Evolutionary conservation across 2,797 vertebrate species (phyloP).

Genomic region (Spheniscus humboldti): DNA sequence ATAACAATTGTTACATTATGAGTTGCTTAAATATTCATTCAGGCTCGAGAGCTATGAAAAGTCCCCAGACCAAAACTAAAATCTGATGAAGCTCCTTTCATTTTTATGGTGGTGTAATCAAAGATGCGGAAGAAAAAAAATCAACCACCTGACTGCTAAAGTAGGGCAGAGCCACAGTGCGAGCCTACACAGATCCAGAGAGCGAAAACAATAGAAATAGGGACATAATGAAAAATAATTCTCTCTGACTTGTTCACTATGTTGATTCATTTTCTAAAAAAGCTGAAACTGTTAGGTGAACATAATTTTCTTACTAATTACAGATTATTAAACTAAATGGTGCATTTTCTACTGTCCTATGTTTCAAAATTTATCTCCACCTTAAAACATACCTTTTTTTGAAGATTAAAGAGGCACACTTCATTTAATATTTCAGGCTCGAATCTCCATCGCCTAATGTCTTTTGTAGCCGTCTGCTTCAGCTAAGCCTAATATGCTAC

Average conservation of each 20-base stretch:
- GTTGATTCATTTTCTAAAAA: background rate
- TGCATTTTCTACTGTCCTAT: background rate
- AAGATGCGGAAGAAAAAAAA: background rate
- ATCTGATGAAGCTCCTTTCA: constrained; percentile 42
- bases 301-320: background rate
- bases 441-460: background rate
- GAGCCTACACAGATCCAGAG: background rate
- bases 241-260: background rate
- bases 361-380: background rate
- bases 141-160: background rate
- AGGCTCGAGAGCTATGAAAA: background rate
- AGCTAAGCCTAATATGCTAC: background rate
- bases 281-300: background rate
- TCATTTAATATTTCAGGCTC: background rate
- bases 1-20: constrained; percentile 50
- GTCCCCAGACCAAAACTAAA: constrained; percentile 35
- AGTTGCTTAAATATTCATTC: constrained; percentile 54
- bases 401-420: background rate
- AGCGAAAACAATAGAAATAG: background rate
- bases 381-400: background rate
- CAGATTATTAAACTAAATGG: background rate
- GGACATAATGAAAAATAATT: background rate
- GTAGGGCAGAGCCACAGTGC: background rate
- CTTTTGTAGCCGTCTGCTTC: background rate
- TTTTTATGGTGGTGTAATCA: constrained; percentile 18